Percentiles rank a stretch among this genome's conserved stretches.
These are phyloP conservation scores for Brachypteracias leptosomus DNA, from an alignment of 2,113 vertebrate genomes.

Conservation along the genomic window DNA sequence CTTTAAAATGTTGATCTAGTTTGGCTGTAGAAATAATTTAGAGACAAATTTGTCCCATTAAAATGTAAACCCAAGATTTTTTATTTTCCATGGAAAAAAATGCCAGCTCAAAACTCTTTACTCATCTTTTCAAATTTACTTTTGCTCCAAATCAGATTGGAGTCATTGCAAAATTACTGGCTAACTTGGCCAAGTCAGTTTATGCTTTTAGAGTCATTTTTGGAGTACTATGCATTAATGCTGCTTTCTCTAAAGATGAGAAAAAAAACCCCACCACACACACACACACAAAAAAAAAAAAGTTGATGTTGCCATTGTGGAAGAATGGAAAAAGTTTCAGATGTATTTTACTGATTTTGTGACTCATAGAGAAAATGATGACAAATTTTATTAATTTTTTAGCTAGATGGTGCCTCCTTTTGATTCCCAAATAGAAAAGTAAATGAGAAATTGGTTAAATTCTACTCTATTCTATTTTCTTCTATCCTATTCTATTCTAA, in stretches of 20 bases:
- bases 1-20: background rate
- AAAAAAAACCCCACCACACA: fast-evolving
- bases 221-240: background rate
- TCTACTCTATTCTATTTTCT: background rate
- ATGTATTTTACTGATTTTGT: background rate
- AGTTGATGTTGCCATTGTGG: background rate
- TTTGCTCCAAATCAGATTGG: background rate
- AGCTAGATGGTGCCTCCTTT: background rate
- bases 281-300: fast-evolving
- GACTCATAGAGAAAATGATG: background rate
- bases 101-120: fast-evolving
- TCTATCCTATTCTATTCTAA: no score
- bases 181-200: background rate
- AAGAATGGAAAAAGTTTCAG: background rate
- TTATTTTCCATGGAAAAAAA: background rate
- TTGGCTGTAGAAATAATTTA: background rate
- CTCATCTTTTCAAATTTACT: background rate
- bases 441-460: background rate
- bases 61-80: background rate
- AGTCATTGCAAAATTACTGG: background rate
- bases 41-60: background rate
- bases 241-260: background rate
- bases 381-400: background rate
- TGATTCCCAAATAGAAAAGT: background rate
- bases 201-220: background rate